Base-by-base conservation (phyloP, 1,140 invertebrate genomes). In the Meteorus sp. region DNA sequence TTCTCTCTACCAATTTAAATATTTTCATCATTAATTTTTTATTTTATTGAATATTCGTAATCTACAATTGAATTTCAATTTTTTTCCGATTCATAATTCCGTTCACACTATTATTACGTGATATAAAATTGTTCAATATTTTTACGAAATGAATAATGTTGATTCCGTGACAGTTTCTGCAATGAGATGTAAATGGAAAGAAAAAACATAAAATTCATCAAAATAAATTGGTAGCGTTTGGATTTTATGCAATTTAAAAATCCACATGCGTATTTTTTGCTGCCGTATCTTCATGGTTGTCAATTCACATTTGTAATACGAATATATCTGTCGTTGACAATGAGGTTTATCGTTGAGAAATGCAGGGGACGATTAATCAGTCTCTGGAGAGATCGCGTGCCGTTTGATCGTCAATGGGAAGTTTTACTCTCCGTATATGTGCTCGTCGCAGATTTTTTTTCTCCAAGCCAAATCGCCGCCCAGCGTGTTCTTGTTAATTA, bases 401-500 rank as follows among this genome's bases (percentile, higher is more conserved):
- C 55, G 58, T 31, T 41, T 35, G 64, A 68, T 62, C 65, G 64
- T 73, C 62, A 65, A 60, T 56, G 6, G 51, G 39, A 61, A 20
- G 45, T 35, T 20, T 25, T 33, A 23, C 9, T 20, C 17, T 27
- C n/a, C n/a, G n/a, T n/a, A n/a, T n/a, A n/a, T n/a, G 13, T 35
- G 33, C 37, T 35, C 35, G 23, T 44, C 50, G 17, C 4, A n/a
- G 15, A n/a, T 20, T 25, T 52, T 57, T 51, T 35, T 43, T 41
- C 17, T 13, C 20, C 20, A n/a, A 41, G 47, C 31, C 8, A 56
- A 56, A 64, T 53, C 56, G 59, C 41, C 58, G 27, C 55, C 20
- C 43, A 25, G 27, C 63, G 51, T 69, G 68, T 72, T 74, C 69
- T 72, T 65, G 65, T 71, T 74, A 72, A 76, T 74, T 75, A 76